phyloP scores from a whole-genome alignment of 2,888 invertebrate species.

The Agrotis clavis region DNA sequence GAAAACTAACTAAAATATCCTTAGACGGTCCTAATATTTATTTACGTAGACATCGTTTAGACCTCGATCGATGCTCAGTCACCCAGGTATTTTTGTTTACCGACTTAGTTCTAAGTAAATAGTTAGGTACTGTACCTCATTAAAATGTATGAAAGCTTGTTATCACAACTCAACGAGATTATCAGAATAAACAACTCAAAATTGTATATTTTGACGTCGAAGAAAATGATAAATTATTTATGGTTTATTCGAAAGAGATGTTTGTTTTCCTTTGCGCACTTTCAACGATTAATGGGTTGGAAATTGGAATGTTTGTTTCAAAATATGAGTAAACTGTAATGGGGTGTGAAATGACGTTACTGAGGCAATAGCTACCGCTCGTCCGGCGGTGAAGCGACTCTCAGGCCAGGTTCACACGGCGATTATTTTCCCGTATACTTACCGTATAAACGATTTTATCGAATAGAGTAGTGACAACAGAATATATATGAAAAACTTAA shows the following conservation, averaged over 20 bases:
- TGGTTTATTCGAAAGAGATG: conserved; percentile 10
- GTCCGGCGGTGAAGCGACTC: no score
- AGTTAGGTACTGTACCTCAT: conserved; percentile 45
- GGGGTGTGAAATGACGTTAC: no score
- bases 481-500: no score
- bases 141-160: conserved; percentile 59
- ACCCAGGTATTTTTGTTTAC: conserved; percentile 53
- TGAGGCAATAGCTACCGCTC: no score
- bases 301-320: neutral
- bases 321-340: neutral
- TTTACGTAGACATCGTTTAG: conserved; percentile 19
- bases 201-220: conserved; percentile 47
- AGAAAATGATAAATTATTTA: conserved; percentile 52
- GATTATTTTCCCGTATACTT: no score
- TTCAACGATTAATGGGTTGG: neutral
- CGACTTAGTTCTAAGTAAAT: conserved; percentile 19
- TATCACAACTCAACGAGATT: conserved; percentile 46
- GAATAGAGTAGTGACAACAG: no score
- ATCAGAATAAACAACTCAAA: conserved; percentile 51
- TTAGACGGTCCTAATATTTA: conserved; percentile 12
- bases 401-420: no score
- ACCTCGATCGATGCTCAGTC: conserved; percentile 18
- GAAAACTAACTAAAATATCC: conserved; percentile 11
- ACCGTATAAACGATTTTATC: no score
- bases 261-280: conserved; percentile 32